phyloP scores from a whole-genome alignment of 2,797 vertebrate species.

The Fringilla coelebs region DNA sequence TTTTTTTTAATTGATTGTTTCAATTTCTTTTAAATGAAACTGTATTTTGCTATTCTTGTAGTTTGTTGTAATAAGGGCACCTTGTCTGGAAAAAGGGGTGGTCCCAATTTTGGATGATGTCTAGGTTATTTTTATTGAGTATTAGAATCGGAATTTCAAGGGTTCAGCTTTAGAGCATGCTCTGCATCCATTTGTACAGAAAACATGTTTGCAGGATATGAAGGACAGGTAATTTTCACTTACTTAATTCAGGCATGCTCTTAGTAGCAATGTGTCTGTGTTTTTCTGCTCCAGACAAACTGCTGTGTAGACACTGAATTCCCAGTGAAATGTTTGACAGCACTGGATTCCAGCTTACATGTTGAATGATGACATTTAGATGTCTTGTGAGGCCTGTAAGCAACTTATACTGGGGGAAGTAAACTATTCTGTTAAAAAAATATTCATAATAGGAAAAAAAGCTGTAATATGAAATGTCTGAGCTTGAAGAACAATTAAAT shows the following conservation, averaged over 20 bases:
- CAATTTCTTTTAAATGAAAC: not conserved
- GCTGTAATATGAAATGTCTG: not conserved
- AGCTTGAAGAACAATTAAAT: not conserved
- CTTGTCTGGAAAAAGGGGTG: not conserved
- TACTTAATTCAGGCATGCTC: not conserved
- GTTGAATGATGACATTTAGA: not conserved
- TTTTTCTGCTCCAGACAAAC: not conserved
- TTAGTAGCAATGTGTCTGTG: not conserved
- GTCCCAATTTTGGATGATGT: not conserved
- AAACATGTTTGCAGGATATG: not conserved
- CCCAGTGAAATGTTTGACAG: not conserved
- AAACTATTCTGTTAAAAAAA: not conserved
- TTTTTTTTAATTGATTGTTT: not conserved
- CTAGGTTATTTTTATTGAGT: not conserved
- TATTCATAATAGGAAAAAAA: not conserved
- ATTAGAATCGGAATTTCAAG: not conserved
- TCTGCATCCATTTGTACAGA: not conserved
- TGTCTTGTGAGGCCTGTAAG: not conserved
- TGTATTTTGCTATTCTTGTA: not conserved
- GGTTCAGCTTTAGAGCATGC: not conserved
- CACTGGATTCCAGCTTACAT: not conserved
- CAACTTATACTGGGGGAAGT: not conserved
- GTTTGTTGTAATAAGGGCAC: not conserved
- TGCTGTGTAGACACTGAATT: not conserved
- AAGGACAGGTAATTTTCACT: not conserved